Evolutionary conservation across 2,797 vertebrate species (phyloP).

Genomic region (Rachycentron canadum): DNA sequence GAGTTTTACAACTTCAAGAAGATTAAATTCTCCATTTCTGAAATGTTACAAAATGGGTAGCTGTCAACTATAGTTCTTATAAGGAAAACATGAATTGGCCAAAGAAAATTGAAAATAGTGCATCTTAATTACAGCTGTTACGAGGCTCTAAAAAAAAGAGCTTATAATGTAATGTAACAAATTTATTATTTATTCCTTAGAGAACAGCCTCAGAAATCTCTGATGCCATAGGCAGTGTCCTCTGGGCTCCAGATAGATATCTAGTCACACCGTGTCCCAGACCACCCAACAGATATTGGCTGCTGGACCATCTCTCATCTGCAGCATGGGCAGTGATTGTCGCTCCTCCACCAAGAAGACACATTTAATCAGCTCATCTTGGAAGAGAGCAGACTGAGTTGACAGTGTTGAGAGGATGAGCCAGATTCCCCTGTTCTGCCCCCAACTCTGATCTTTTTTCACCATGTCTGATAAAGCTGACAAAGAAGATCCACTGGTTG

Average conservation of each 20-base stretch:
- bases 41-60: too few relatives aligned
- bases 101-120: too few relatives aligned
- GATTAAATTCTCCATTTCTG: too few relatives aligned
- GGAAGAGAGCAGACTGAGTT: not conserved
- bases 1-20: too few relatives aligned
- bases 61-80: too few relatives aligned
- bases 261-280: not conserved
- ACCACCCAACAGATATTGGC: not conserved
- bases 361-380: slow-evolving; percentile 32
- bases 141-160: too few relatives aligned
- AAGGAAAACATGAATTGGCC: too few relatives aligned
- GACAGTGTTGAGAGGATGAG: slow-evolving; percentile 4
- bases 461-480: slow-evolving; percentile 28
- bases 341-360: slow-evolving; percentile 9
- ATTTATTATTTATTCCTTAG: not conserved
- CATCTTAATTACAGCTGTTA: not conserved
- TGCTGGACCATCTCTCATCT: slow-evolving; percentile 5
- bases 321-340: not conserved
- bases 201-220: not conserved
- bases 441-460: slow-evolving; percentile 21
- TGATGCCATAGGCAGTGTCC: not conserved
- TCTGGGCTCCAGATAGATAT: not conserved
- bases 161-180: too few relatives aligned
- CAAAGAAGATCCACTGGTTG: not conserved
- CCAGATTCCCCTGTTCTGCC: slow-evolving; percentile 14